Base-by-base conservation (phyloP, 2,797 vertebrate genomes). In the Schizopygopsis pylzovi region DNA sequence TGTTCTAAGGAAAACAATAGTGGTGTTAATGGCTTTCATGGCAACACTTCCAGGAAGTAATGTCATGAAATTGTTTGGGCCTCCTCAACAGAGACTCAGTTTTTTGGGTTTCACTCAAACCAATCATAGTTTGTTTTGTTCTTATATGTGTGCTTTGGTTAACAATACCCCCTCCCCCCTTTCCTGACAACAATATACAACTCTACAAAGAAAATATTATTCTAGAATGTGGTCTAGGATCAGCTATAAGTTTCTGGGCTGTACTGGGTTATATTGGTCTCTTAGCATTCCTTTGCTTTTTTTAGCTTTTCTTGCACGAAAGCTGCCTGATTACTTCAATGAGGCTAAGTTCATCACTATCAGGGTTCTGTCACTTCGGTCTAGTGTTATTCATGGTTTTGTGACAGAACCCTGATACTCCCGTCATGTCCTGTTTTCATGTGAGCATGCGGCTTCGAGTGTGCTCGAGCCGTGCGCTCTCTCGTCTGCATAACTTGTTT, bases 31-130 rank as follows among this genome's bases (percentile, higher is more conserved):
- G 91, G 92, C 92, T 13, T 94, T 94, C 86, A 93, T 65, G 65
- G 92, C 92, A 4, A 92, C 91, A 73, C 89, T 92, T 52, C 94
- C 94, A 82, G 94, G 91, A 0, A 93, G 86, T 28, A 91, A 94
- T 87, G 85, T 91, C 0, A 93, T 93, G 91, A 95, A 94, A 81
- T 95, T 93, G 92, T 94, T 95, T 87, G 93, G 94, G 9, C 92
- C 92, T 61, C 4, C 33, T 41, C 93, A 95, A 6, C 94, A 95
- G 84, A 93, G 91, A 86, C 65, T 92, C 83, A 93, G 92, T 72
- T 93, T 94, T 20, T 56, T 93, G 3, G 82, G 82, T 45, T 93
- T 93, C 7, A 94, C 93, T 0, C 77, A 28, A 28, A 28, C 25
- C 25, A 28, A 28, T 28, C 25, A 28, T 28, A 28, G 25, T 28